Evolutionary conservation across 2,113 vertebrate genomes (phyloP), one percentile per base, ranked within the genome.

Genomic region (Oncorhynchus gorbuscha): DNA sequence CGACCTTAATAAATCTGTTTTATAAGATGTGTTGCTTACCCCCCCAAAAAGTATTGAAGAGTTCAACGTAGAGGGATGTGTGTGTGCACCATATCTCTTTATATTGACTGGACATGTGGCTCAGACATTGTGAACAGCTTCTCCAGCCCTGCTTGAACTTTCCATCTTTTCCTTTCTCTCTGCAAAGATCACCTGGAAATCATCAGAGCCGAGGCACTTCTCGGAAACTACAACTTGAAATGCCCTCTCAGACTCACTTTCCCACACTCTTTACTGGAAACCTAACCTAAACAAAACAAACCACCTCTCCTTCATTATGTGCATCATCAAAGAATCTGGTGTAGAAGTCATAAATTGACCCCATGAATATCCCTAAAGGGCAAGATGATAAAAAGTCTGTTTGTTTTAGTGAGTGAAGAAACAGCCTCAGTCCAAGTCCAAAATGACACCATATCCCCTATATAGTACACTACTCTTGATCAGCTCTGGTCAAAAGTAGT

Each of bases 171-270:
- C 76, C 66, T 45, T 45, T 45, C 14, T 5, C 51, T 81, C n/a
- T 66, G 70, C 61, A n/a, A 80, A 83, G 80, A 79, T 90, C 90
- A 92, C 89, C 91, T 93, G 91, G 91, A 92, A 90, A 86, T 91
- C 83, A 79, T 79, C 35, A 12, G 51, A 5, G 51, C 16, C 51
- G 51, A 80, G 85, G 81, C 79, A 84, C 76, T 90, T 91, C 90
- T 91, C 81, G 85, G 89, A 90, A 92, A 90, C 88, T 83, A 69
- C 64, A 88, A 86, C 85, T 88, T 77, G 81, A 91, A 90, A 90
- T 89, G 86, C 84, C 78, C 85, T 91, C 82, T 87, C 82, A 84
- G 86, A 83, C 82, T 83, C 74, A 74, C 49, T 74, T 89, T 92
- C 88, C 89, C 85, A 90, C 87, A 91, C 85, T 90, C 78, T 79